Percentiles rank a stretch among this genome's conserved stretches.
phyloP scores from a whole-genome alignment of 2,888 invertebrate species.

The Melanchra persicariae region DNA sequence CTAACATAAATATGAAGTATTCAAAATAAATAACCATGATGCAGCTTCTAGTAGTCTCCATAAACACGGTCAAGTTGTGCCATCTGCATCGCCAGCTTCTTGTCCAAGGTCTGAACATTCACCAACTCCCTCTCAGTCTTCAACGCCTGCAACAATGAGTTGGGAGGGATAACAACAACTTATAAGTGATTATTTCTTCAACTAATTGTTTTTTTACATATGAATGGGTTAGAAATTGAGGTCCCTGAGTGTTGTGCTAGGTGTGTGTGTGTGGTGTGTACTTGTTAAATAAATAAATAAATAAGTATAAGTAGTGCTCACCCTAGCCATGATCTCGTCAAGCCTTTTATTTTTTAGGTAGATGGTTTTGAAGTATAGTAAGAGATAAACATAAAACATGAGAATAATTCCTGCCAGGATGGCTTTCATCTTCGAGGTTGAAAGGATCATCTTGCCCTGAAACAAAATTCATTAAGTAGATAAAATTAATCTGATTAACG shows the following conservation, averaged over 20 bases:
- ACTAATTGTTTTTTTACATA: neutral
- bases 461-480: conserved; percentile 11
- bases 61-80: conserved; percentile 67
- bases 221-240: neutral
- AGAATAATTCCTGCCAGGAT: conserved; percentile 62
- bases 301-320: conserved; percentile 39
- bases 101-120: conserved; percentile 72
- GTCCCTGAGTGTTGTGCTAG: neutral
- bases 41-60: conserved; percentile 65
- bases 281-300: neutral
- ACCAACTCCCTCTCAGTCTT: conserved; percentile 71
- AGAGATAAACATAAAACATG: conserved; percentile 66
- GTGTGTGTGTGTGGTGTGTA: neutral
- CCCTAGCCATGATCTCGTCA: conserved; percentile 69
- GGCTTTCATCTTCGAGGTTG: conserved; percentile 65
- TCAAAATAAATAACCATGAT: neutral
- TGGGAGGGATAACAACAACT: neutral
- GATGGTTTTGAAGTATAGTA: conserved; percentile 66
- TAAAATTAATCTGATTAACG: neutral
- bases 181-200: neutral
- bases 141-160: conserved; percentile 64
- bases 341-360: conserved; percentile 71
- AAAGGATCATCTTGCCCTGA: conserved; percentile 58
- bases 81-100: conserved; percentile 69
- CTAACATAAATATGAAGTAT: neutral